A percentile compares a stretch with the other conserved stretches of the same genome.
These are phyloP conservation scores for Catocala fraxini DNA, from an alignment of 2,888 invertebrate genomes.

Conservation along the genomic window DNA sequence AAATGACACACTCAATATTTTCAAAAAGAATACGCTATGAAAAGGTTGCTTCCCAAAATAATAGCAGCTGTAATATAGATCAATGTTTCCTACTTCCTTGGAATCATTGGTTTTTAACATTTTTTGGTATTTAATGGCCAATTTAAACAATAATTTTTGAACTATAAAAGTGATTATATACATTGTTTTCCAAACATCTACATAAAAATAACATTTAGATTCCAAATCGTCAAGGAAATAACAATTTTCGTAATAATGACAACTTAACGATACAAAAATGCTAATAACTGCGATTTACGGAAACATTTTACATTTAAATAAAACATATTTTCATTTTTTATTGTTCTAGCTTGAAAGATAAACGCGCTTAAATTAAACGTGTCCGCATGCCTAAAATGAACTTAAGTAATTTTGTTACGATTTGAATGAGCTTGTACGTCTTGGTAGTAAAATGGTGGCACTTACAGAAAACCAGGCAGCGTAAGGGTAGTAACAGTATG, in stretches of 20 bases:
- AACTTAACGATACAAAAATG: conserved; percentile 17
- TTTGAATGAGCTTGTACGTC: no score
- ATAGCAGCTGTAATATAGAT: background rate
- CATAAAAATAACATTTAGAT: conserved; percentile 21
- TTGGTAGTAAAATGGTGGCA: no score
- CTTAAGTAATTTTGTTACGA: no score
- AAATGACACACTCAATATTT: no score
- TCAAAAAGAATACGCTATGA: background rate
- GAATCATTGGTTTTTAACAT: conserved; percentile 1
- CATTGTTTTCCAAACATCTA: conserved; percentile 10
- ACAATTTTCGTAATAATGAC: conserved; percentile 20
- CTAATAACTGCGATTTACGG: conserved; percentile 18
- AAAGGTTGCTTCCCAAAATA: background rate
- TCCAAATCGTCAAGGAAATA: conserved; percentile 18
- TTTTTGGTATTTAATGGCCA: background rate
- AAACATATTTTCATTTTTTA: conserved; percentile 12
- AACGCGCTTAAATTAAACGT: background rate
- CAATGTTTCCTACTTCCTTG: background rate
- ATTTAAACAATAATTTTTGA: conserved; percentile 9
- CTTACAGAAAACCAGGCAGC: no score
- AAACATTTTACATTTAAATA: conserved; percentile 11
- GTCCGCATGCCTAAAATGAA: no score
- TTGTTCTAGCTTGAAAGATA: background rate
- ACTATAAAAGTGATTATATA: conserved; percentile 12
- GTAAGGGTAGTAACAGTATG: no score